phyloP scores from a whole-genome alignment of 1,140 invertebrate species.

The Lethocerus indicus region DNA sequence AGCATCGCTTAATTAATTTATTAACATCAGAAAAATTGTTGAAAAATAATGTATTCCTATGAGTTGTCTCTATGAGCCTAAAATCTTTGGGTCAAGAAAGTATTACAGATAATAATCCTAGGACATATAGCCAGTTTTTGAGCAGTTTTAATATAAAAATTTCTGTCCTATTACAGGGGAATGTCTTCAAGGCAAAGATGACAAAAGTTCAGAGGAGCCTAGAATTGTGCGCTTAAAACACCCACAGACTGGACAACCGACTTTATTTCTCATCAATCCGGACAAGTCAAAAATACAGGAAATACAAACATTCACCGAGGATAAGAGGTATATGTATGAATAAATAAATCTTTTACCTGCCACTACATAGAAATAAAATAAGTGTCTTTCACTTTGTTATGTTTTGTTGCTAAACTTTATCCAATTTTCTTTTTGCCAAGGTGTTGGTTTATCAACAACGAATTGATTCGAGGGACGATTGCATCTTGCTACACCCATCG shows the following conservation, averaged over 20 bases:
- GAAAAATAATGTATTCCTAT: too few relatives aligned
- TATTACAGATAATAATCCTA: too few relatives aligned
- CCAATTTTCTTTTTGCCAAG: slow-evolving; percentile 20
- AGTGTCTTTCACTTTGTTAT: background rate
- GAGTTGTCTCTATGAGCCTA: too few relatives aligned
- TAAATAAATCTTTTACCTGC: background rate
- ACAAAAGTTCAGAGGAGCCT: background rate
- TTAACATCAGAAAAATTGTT: too few relatives aligned
- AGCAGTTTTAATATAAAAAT: too few relatives aligned
- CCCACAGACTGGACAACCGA: slow-evolving; percentile 36
- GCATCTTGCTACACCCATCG: slow-evolving; percentile 47
- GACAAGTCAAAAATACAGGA: slow-evolving; percentile 40
- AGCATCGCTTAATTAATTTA: too few relatives aligned
- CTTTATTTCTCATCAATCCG: slow-evolving; percentile 40
- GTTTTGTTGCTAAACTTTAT: background rate
- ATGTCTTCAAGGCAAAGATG: too few relatives aligned
- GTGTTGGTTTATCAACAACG: slow-evolving; percentile 50
- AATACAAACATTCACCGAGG: slow-evolving; percentile 44
- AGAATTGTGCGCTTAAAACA: slow-evolving; percentile 49
- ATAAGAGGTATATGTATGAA: slow-evolving; percentile 22
- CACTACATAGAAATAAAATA: background rate
- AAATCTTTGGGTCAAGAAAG: too few relatives aligned
- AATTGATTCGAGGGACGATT: slow-evolving; percentile 54
- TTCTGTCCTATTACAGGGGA: too few relatives aligned
- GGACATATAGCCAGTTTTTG: too few relatives aligned